A percentile compares a stretch with the other conserved stretches of the same genome.
These are phyloP conservation scores for Drosophila rhopaloa DNA, from an alignment of 1,140 invertebrate genomes.

Conservation along the genomic window DNA sequence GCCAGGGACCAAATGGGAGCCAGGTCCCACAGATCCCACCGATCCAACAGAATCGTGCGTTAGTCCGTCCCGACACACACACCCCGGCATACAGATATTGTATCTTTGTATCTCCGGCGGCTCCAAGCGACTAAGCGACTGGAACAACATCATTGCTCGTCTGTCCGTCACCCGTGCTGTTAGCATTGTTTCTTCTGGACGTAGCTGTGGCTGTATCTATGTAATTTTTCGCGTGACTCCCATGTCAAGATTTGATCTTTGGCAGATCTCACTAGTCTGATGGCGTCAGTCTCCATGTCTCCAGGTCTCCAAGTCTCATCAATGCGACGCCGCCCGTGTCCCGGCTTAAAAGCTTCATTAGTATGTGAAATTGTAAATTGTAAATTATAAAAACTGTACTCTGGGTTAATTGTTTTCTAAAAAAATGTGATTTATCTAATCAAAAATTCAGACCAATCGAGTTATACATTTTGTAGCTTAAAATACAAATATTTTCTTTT, in stretches of 20 bases:
- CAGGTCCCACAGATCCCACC: slow-evolving; percentile 13
- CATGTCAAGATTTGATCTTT: slow-evolving; percentile 65
- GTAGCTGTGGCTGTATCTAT: slow-evolving; percentile 33
- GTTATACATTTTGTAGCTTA: no score
- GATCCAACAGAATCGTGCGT: slow-evolving; percentile 58
- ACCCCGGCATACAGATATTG: slow-evolving; percentile 9
- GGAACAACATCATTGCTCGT: slow-evolving; percentile 48
- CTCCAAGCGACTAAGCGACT: slow-evolving; percentile 45
- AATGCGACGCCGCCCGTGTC: slow-evolving; percentile 46
- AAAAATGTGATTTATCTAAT: no score
- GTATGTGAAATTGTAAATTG: no score
- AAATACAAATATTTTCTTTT: no score
- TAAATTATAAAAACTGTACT: neutral
- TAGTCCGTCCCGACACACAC: slow-evolving; percentile 45
- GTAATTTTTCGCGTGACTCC: slow-evolving; percentile 72
- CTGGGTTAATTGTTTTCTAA: no score
- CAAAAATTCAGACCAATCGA: no score
- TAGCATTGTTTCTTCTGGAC: slow-evolving; percentile 28
- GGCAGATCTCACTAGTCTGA: slow-evolving; percentile 50
- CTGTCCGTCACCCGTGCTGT: slow-evolving; percentile 37
- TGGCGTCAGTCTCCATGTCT: slow-evolving; percentile 18
- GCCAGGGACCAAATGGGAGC: slow-evolving; percentile 40
- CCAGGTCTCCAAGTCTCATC: slow-evolving; percentile 28
- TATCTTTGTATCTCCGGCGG: slow-evolving; percentile 13
- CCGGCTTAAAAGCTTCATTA: slow-evolving; percentile 6